Percentiles rank a stretch among this genome's conserved stretches.
These are phyloP conservation scores for Anseranas semipalmata DNA, from an alignment of 2,113 vertebrate species.

Conservation along the genomic window DNA sequence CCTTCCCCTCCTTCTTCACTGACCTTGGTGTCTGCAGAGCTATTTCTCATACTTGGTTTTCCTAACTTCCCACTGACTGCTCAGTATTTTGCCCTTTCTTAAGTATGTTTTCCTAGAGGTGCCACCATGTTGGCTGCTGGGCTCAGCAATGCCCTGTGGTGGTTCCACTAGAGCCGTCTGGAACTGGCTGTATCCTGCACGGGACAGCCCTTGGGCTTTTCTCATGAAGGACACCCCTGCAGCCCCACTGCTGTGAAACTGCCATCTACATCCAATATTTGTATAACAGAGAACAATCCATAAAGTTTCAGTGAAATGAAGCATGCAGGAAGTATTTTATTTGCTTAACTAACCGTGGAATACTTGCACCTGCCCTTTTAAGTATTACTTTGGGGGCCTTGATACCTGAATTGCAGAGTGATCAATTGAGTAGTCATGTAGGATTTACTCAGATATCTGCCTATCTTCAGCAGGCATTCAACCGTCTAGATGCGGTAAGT, in stretches of 20 bases:
- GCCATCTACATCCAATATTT: background rate
- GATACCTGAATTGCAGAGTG: background rate
- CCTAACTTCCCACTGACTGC: too few relatives aligned
- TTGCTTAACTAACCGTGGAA: background rate
- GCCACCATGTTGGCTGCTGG: background rate
- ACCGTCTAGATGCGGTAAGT: background rate
- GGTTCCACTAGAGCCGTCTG: too few relatives aligned
- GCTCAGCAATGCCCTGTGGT: background rate
- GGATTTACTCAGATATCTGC: background rate
- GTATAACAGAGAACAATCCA: background rate
- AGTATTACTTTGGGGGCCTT: background rate
- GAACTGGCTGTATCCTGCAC: rapidly evolving
- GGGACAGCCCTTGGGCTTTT: background rate
- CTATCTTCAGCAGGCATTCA: background rate
- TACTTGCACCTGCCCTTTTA: background rate
- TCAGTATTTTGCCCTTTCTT: background rate
- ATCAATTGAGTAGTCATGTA: background rate
- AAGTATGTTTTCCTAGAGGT: background rate
- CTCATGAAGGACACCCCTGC: background rate
- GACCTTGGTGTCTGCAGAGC: too few relatives aligned
- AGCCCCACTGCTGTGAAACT: background rate
- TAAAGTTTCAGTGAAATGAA: background rate
- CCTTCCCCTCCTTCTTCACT: background rate
- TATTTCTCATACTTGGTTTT: background rate
- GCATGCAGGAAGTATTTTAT: rapidly evolving